Conservation (phyloP, 2,113 vertebrate genomes). For the Corythoichthys haematopterus region DNA sequence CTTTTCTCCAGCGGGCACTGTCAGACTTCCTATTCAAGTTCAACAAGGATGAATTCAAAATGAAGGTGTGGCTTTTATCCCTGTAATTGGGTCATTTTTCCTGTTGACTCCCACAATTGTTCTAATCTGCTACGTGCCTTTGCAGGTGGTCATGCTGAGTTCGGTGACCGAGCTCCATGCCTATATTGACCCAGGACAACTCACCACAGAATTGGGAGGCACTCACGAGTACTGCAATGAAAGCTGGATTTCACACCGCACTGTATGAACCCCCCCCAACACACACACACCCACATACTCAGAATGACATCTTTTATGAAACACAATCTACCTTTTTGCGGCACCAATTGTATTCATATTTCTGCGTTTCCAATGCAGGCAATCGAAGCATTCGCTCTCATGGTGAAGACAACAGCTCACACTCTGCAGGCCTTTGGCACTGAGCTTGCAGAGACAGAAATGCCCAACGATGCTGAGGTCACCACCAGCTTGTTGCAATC, state of each 20-base stretch:
- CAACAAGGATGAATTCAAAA: slow-evolving; percentile 95
- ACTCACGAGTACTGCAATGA: slow-evolving; percentile 92
- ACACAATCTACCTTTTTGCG: not conserved
- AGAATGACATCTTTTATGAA: not conserved
- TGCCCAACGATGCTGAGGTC: slow-evolving; percentile 85
- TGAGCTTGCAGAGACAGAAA: slow-evolving; percentile 90
- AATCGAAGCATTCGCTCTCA: slow-evolving; percentile 91
- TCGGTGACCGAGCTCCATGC: slow-evolving; percentile 91
- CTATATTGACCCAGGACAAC: slow-evolving; percentile 90
- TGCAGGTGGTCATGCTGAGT: slow-evolving; percentile 96
- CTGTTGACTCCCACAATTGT: too few species aligned
- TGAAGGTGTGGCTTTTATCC: slow-evolving; percentile 81
- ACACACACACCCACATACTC: not conserved
- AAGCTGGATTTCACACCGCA: slow-evolving; percentile 89
- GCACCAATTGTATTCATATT: not conserved
- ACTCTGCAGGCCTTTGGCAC: slow-evolving; percentile 90
- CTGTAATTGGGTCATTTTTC: not conserved
- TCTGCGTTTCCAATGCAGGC: slow-evolving; percentile 69
- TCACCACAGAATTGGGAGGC: slow-evolving; percentile 92
- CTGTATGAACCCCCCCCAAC: slow-evolving; percentile 66
- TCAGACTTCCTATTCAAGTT: slow-evolving; percentile 88
- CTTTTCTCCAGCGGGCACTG: slow-evolving; percentile 84
- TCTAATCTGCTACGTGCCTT: not conserved
- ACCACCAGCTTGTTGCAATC: slow-evolving; percentile 78
- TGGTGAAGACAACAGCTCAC: slow-evolving; percentile 96